Evolutionary conservation across 2,888 invertebrate genomes (phyloP).

Genomic region (Nomada flava): DNA sequence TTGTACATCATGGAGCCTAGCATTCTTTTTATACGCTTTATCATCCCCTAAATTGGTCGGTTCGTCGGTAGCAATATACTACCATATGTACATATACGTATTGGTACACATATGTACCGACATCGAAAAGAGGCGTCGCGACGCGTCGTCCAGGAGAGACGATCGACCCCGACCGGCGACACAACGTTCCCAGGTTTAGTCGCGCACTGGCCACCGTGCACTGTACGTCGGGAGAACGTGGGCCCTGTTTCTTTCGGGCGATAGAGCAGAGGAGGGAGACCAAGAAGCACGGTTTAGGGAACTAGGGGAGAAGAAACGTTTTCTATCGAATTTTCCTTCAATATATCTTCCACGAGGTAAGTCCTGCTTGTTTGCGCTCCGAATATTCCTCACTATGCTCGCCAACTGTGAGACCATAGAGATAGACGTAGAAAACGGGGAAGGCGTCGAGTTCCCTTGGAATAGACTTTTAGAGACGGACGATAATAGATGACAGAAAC

Average conservation of each 20-base stretch:
- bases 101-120: not conserved
- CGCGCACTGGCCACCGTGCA: conserved; percentile 69
- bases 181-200: conserved; percentile 59
- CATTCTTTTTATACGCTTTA: conserved; percentile 1
- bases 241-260: conserved; percentile 7
- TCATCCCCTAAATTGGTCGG: conserved; percentile 48
- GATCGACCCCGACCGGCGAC: conserved; percentile 29
- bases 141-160: not conserved
- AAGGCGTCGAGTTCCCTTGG: not conserved
- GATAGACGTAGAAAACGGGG: not conserved
- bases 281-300: not conserved
- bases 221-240: conserved; percentile 46
- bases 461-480: not conserved
- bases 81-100: too few species aligned
- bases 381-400: conserved; percentile 5
- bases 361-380: not conserved
- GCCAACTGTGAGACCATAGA: not conserved
- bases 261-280: not conserved
- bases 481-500: not conserved
- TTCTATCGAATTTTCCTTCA: not conserved
- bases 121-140: conserved; percentile 19
- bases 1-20: not conserved
- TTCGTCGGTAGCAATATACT: conserved; percentile 15
- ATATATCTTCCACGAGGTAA: conserved; percentile 22
- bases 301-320: not conserved